Conservation (phyloP, 2,113 vertebrate genomes). For the Phaetusa simplex region DNA sequence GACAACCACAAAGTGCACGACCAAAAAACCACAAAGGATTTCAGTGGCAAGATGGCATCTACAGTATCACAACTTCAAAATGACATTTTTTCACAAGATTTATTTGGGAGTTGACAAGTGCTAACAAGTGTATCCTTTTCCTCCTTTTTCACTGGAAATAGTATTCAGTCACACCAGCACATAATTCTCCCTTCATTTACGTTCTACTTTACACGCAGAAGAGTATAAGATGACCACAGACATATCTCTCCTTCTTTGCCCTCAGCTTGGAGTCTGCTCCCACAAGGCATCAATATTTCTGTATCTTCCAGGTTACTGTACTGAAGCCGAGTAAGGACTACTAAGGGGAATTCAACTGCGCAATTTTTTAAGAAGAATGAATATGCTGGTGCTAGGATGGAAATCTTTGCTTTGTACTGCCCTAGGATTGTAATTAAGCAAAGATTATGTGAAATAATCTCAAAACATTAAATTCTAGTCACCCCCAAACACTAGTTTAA, state of each 20-base stretch:
- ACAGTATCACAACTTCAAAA: neutral
- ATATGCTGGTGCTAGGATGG: neutral
- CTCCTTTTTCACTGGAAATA: neutral
- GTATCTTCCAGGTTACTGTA: neutral
- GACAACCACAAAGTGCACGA: neutral
- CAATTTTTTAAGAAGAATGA: neutral
- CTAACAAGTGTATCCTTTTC: neutral
- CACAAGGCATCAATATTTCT: neutral
- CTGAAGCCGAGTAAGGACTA: neutral
- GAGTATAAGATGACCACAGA: neutral
- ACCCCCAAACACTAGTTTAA: neutral
- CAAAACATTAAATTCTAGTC: neutral
- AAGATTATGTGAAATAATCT: neutral
- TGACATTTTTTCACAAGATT: neutral
- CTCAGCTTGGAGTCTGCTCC: neutral
- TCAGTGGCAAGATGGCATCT: neutral
- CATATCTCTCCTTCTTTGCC: neutral
- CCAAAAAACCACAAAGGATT: neutral
- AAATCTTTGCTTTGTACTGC: neutral
- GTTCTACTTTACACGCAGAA: neutral
- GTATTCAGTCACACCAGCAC: neutral
- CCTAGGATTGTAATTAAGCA: neutral
- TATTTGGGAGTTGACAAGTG: neutral
- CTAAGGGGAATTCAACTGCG: neutral
- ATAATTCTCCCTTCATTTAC: neutral